Evolutionary conservation across 2,113 vertebrate genomes (phyloP).

Genomic region (Pipa parva): DNA sequence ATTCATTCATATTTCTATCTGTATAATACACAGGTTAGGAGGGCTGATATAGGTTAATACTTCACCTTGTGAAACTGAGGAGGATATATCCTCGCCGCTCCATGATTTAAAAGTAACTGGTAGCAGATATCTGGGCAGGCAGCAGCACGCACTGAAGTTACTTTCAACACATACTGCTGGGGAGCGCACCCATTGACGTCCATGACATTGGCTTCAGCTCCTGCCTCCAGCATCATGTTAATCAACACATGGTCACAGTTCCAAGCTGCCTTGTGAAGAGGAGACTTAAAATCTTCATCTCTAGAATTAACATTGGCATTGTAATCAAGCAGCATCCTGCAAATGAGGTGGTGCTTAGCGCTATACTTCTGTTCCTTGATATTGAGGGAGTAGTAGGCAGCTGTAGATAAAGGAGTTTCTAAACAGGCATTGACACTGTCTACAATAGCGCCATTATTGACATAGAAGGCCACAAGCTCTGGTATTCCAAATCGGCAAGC

Average conservation of each 20-base stretch:
- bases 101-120: conserved; percentile 87
- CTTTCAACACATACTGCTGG: conserved; percentile 87
- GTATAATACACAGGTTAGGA: too few species aligned
- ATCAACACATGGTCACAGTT: conserved; percentile 87
- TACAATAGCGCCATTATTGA: conserved; percentile 71
- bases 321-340: conserved; percentile 79
- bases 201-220: conserved; percentile 76
- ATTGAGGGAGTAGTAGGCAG: conserved; percentile 83
- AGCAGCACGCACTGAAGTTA: conserved; percentile 72
- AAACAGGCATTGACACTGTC: conserved; percentile 71
- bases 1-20: too few species aligned
- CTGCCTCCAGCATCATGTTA: conserved; percentile 86
- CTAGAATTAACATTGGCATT: conserved; percentile 75
- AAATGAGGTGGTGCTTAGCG: conserved; percentile 77
- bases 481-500: conserved; percentile 77
- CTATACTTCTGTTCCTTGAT: conserved; percentile 80
- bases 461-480: conserved; percentile 77
- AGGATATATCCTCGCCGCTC: conserved; percentile 81
- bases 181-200: conserved; percentile 89
- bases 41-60: background rate
- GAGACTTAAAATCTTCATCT: conserved; percentile 83
- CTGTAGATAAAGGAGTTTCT: conserved; percentile 84
- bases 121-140: conserved; percentile 79
- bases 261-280: conserved; percentile 93
- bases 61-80: conserved; percentile 94